Evolutionary conservation across 2,113 vertebrate genomes (phyloP).

Genomic region (Pseudois nayaur): DNA sequence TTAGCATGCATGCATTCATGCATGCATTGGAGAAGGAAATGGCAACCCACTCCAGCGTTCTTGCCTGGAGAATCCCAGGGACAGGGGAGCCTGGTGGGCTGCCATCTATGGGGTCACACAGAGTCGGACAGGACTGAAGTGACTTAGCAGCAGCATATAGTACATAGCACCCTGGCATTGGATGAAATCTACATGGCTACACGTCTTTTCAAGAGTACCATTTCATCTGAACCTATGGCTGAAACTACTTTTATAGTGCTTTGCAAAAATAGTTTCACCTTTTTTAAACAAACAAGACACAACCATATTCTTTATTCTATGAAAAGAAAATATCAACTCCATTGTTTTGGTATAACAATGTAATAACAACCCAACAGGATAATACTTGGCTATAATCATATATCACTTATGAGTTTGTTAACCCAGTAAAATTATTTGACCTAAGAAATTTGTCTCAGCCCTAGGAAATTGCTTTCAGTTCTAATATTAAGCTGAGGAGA

Average conservation of each 20-base stretch:
- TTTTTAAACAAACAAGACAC: not conserved
- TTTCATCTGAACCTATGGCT: not conserved
- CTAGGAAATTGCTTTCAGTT: not conserved
- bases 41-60: not conserved
- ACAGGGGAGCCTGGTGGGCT: not conserved
- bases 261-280: not conserved
- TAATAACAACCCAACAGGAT: not conserved
- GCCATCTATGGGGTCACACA: not conserved
- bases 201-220: not conserved
- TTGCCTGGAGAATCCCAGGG: not conserved
- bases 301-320: not conserved
- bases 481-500: not conserved
- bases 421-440: not conserved
- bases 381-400: not conserved
- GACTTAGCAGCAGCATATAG: not conserved
- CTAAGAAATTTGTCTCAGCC: conserved; percentile 6
- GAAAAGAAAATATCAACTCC: not conserved
- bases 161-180: not conserved
- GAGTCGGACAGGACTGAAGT: fast-evolving
- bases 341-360: conserved; percentile 11
- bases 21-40: not conserved
- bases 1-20: too few relatives aligned
- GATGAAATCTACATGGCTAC: not conserved
- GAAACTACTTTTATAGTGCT: not conserved
- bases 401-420: not conserved